Percentiles rank a stretch among this genome's conserved stretches.
Conservation (phyloP, 2,888 invertebrate genomes). For the Erannis defoliaria region DNA sequence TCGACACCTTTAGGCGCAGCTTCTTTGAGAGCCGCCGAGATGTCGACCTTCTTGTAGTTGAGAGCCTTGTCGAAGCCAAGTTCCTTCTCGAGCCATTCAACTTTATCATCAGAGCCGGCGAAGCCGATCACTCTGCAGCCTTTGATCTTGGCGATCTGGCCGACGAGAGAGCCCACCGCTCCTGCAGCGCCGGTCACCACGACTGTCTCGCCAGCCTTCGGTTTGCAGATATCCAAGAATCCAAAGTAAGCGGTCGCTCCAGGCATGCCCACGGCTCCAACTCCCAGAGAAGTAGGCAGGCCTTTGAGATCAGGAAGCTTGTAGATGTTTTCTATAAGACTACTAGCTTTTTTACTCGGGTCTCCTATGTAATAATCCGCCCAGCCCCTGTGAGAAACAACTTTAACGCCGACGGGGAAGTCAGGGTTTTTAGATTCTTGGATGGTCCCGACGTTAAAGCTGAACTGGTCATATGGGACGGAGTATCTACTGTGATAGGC, state of each 20-base stretch:
- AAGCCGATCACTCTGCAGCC: slow-evolving; percentile 88
- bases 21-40: slow-evolving; percentile 84
- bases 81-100: slow-evolving; percentile 88
- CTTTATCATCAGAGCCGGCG: slow-evolving; percentile 90
- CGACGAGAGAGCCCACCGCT: slow-evolving; percentile 91
- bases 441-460: slow-evolving; percentile 70
- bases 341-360: slow-evolving; percentile 11
- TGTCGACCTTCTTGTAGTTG: slow-evolving; percentile 90
- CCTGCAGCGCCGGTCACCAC: slow-evolving; percentile 91
- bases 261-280: slow-evolving; percentile 89
- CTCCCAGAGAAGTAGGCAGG: slow-evolving; percentile 80
- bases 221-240: slow-evolving; percentile 88
- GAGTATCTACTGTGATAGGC: slow-evolving; percentile 47
- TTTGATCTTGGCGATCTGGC: slow-evolving; percentile 91
- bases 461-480: slow-evolving; percentile 62
- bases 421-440: slow-evolving; percentile 87
- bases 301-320: slow-evolving; percentile 84
- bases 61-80: slow-evolving; percentile 90
- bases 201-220: slow-evolving; percentile 89
- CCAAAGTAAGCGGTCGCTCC: slow-evolving; percentile 92
- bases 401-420: slow-evolving; percentile 87
- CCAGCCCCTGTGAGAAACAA: slow-evolving; percentile 82
- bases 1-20: slow-evolving; percentile 80
- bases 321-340: slow-evolving; percentile 47
- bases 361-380: slow-evolving; percentile 45